Conservation (phyloP, 2,113 vertebrate species). For the Daubentonia madagascariensis region DNA sequence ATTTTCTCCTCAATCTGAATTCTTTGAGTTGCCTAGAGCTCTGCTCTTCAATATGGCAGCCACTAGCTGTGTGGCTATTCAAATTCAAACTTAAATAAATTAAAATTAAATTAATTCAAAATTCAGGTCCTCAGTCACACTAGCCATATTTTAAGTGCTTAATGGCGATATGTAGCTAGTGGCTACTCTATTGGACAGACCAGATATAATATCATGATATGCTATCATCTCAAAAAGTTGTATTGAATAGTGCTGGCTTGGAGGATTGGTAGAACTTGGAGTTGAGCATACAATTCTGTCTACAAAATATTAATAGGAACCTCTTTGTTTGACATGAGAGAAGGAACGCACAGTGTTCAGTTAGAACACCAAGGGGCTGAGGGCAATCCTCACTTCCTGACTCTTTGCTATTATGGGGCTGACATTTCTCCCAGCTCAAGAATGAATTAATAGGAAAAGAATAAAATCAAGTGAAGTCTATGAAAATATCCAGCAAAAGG, state of each 20-base stretch:
- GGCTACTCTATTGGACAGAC: not conserved
- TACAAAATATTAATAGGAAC: not conserved
- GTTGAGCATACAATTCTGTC: not conserved
- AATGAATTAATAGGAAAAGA: not conserved
- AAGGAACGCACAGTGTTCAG: not conserved
- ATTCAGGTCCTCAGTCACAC: not conserved
- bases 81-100: constrained; percentile 8
- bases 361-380: not conserved
- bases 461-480: not conserved
- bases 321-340: not conserved
- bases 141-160: not conserved
- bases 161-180: not conserved
- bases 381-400: not conserved
- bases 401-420: not conserved
- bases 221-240: not conserved
- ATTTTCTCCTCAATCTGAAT: not conserved
- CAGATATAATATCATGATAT: not conserved
- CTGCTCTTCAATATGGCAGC: not conserved
- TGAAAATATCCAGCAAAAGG: not conserved
- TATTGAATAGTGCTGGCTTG: not conserved
- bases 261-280: not conserved
- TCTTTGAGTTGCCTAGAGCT: not conserved
- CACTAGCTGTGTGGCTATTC: not conserved
- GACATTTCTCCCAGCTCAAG: not conserved
- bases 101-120: constrained; percentile 6